phyloP scores from a whole-genome alignment of 1,140 invertebrate species.

The Caenorhabditis elegans region DNA sequence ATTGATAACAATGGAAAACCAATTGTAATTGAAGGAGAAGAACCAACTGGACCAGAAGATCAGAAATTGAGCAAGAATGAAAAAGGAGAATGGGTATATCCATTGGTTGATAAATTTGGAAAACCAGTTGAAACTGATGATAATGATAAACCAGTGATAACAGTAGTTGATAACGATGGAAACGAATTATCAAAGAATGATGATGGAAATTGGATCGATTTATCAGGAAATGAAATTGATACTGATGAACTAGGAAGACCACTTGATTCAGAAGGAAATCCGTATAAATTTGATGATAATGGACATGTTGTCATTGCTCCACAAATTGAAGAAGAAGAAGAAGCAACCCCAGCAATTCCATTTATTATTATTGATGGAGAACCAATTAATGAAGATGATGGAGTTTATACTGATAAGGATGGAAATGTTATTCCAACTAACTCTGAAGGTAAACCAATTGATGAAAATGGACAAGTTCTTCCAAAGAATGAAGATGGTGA shows the following conservation, averaged over 20 bases:
- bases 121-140: constrained; percentile 35
- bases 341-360: constrained; percentile 3
- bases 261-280: constrained; percentile 37
- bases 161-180: constrained; percentile 42
- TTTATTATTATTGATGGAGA: constrained; percentile 34
- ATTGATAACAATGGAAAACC: constrained; percentile 37
- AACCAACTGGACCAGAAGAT: constrained; percentile 54
- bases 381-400: constrained; percentile 34
- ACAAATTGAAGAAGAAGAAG: neutral
- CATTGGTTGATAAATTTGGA: constrained; percentile 36
- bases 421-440: constrained; percentile 30
- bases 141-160: constrained; percentile 42
- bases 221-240: constrained; percentile 25
- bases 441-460: constrained; percentile 38
- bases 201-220: constrained; percentile 37
- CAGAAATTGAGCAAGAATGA: constrained; percentile 45
- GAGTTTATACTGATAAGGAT: constrained; percentile 37
- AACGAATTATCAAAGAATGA: constrained; percentile 12
- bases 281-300: constrained; percentile 12
- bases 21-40: constrained; percentile 24
- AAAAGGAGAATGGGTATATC: constrained; percentile 58
- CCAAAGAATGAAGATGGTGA: constrained; percentile 56
- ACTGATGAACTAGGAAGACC: constrained; percentile 44
- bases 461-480: constrained; percentile 40
- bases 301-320: constrained; percentile 1